Evolutionary conservation across 2,113 vertebrate species (phyloP).

Genomic region (Pelodiscus sinensis): DNA sequence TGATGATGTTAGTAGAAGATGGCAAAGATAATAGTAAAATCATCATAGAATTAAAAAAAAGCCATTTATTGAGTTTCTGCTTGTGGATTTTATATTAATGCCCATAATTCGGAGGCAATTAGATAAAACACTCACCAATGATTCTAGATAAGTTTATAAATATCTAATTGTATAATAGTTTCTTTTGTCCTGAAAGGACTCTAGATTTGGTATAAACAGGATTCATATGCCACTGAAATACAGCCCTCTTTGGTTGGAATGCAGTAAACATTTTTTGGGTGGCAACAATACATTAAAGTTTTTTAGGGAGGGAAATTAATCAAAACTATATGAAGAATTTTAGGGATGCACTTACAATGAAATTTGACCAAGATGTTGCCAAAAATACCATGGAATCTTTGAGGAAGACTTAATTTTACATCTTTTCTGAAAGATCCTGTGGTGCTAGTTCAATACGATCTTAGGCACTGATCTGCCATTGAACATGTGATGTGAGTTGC

Average conservation of each 20-base stretch:
- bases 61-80: background rate
- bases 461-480: background rate
- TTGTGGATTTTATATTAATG: background rate
- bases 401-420: background rate
- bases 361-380: rapidly evolving
- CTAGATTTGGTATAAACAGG: background rate
- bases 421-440: background rate
- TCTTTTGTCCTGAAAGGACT: background rate
- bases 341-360: background rate
- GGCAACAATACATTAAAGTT: background rate
- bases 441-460: background rate
- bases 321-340: background rate
- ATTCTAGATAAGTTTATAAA: no score
- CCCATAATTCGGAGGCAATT: background rate
- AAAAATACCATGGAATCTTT: background rate
- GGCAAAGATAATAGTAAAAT: background rate
- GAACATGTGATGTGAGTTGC: background rate
- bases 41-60: background rate
- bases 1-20: background rate
- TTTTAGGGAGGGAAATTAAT: background rate
- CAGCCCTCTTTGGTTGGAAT: rapidly evolving
- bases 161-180: background rate
- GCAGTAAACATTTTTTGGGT: background rate
- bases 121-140: background rate
- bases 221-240: background rate